Conservation (phyloP, 1,140 invertebrate species). For the Thalassaphorura encarpata region DNA sequence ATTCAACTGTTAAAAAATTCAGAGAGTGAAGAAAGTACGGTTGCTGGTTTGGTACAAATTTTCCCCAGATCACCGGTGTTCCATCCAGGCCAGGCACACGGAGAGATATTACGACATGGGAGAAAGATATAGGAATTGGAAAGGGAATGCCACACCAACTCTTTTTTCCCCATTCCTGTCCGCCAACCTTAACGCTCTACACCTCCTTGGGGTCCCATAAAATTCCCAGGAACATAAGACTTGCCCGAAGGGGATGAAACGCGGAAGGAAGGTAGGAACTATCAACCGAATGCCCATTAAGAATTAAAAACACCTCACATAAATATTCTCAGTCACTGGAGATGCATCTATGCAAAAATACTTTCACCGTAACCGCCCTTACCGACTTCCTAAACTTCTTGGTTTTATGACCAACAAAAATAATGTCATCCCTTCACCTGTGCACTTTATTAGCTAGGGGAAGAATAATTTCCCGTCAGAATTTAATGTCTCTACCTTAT, state of each 20-base stretch:
- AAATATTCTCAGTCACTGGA: conserved; percentile 27
- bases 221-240: too few species aligned
- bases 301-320: conserved; percentile 33
- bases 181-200: not conserved
- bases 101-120: too few species aligned
- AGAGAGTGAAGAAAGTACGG: conserved; percentile 2
- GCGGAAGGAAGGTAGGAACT: too few species aligned
- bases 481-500: too few species aligned
- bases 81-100: too few species aligned
- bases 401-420: too few species aligned
- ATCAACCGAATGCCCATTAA: conserved; percentile 31
- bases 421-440: too few species aligned
- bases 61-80: too few species aligned
- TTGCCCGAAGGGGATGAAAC: too few species aligned
- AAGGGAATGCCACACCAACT: not conserved
- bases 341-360: conserved; percentile 13
- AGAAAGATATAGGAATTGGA: not conserved
- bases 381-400: not conserved
- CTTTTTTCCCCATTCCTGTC: not conserved
- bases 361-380: not conserved
- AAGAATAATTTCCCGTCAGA: too few species aligned
- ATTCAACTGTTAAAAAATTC: conserved; percentile 30
- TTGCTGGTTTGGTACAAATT: too few species aligned
- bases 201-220: conserved; percentile 28
- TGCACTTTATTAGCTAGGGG: too few species aligned